phyloP scores from a whole-genome alignment of 2,113 vertebrate genomes.

The Melanerpes aurifrons region DNA sequence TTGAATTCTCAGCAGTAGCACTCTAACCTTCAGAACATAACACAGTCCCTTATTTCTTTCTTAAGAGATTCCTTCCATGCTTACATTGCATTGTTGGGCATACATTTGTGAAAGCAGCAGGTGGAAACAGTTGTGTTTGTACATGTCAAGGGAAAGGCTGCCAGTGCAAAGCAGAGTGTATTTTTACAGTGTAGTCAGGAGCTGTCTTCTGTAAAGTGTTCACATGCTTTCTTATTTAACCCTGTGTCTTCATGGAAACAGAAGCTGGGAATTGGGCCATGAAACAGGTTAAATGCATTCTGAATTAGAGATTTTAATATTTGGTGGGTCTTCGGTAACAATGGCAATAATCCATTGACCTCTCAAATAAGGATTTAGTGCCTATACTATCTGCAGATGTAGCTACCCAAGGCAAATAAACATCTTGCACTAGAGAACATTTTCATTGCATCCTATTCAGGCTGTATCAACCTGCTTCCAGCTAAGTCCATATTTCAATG shows the following conservation, averaged over 20 bases:
- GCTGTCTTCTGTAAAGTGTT: background rate
- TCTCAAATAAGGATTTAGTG: background rate
- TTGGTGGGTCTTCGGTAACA: background rate
- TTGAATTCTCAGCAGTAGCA: fast-evolving
- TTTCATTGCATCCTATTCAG: background rate
- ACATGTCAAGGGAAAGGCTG: background rate
- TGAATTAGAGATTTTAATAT: background rate
- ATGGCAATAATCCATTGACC: background rate
- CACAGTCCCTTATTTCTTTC: background rate
- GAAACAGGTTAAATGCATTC: background rate
- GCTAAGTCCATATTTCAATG: background rate
- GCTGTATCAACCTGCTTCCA: background rate
- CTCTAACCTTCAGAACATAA: fast-evolving
- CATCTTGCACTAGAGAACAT: background rate
- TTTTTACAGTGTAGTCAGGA: background rate
- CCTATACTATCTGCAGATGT: background rate
- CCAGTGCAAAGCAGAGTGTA: background rate
- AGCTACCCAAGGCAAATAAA: background rate
- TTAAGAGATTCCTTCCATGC: background rate
- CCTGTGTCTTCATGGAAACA: background rate
- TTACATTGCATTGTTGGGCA: background rate
- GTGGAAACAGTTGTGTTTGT: background rate
- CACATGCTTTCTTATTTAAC: background rate
- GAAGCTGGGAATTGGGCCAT: background rate
- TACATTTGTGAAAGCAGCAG: background rate